Evolutionary conservation across 2,888 invertebrate genomes (phyloP).

Genomic region (Ophioninae sp.): DNA sequence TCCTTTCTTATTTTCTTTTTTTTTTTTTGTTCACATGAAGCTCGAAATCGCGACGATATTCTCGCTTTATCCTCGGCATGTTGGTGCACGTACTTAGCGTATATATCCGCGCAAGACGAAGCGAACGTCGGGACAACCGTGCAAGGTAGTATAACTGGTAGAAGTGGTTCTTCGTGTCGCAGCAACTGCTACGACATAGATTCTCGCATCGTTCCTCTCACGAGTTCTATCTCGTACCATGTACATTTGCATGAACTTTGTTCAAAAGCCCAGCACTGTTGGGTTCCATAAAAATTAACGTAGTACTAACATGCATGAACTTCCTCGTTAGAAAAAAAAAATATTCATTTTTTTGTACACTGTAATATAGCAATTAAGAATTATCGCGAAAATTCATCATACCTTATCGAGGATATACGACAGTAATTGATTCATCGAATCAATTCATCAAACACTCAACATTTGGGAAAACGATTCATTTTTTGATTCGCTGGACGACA

Average conservation of each 20-base stretch:
- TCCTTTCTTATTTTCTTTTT: neutral
- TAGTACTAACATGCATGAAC: neutral
- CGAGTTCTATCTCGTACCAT: neutral
- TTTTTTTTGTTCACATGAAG: constrained; percentile 2
- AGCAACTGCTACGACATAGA: constrained; percentile 53
- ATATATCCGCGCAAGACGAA: constrained; percentile 32
- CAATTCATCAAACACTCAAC: no score
- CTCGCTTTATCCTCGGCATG: constrained; percentile 30
- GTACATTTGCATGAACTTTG: constrained; percentile 38
- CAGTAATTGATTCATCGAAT: no score
- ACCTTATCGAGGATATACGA: no score
- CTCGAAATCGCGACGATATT: constrained; percentile 41
- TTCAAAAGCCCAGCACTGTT: constrained; percentile 11
- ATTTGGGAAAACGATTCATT: no score
- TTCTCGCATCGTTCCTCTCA: constrained; percentile 35
- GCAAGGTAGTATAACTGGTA: constrained; percentile 50
- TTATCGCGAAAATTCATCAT: no score
- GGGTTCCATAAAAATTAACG: neutral
- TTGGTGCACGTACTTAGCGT: constrained; percentile 14
- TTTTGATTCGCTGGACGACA: no score
- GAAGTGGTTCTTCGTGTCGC: constrained; percentile 57
- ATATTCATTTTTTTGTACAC: no score
- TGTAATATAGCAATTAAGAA: no score
- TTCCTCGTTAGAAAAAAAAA: no score
- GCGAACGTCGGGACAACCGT: constrained; percentile 28